A percentile compares a stretch with the other conserved stretches of the same genome.
Conservation (phyloP, 2,888 invertebrate genomes). For the Coelinius sp. region DNA sequence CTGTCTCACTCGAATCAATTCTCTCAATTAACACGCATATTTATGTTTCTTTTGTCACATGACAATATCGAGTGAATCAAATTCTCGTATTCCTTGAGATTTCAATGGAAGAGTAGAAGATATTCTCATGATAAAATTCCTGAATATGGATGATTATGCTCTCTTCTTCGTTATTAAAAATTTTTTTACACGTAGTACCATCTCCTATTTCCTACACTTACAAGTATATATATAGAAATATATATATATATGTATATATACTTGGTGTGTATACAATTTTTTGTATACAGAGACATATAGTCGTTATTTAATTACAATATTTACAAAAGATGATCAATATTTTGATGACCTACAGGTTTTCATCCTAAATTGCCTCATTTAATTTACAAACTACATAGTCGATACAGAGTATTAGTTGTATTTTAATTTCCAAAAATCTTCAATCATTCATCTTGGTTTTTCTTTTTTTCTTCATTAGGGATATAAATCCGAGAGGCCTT, state of each 20-base stretch:
- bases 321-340: conserved; percentile 25
- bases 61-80: neutral
- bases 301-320: conserved; percentile 34
- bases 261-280: conserved; percentile 15
- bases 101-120: conserved; percentile 1
- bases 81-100: neutral
- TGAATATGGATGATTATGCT: conserved; percentile 26
- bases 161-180: conserved; percentile 25
- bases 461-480: conserved; percentile 14
- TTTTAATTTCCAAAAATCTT: conserved; percentile 4
- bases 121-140: conserved; percentile 16
- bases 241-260: conserved; percentile 24
- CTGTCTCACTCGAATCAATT: conserved; percentile 7
- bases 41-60: neutral
- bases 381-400: conserved; percentile 24
- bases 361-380: neutral
- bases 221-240: neutral
- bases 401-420: conserved; percentile 30
- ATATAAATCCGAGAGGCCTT: conserved; percentile 10
- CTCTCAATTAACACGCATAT: neutral
- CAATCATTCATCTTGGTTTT: neutral
- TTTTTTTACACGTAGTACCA: conserved; percentile 6
- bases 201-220: conserved; percentile 16
- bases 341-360: neutral
- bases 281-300: conserved; percentile 18